Base-by-base conservation (phyloP, 2,113 vertebrate genomes). In the Nothoprocta perdicaria region DNA sequence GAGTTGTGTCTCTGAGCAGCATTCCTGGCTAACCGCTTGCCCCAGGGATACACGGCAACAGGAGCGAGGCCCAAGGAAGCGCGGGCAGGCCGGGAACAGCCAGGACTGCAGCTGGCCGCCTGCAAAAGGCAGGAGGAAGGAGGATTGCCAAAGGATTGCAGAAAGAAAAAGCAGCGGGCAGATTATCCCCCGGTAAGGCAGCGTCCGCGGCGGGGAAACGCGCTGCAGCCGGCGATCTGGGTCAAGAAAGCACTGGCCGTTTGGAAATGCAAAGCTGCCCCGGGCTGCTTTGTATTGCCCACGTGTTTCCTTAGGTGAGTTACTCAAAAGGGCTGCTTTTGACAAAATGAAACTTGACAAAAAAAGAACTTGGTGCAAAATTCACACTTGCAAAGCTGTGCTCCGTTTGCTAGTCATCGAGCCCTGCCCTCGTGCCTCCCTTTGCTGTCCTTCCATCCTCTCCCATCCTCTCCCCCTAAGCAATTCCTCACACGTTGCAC, bases 11-110 rank as follows among this genome's bases (percentile, higher is more conserved):
- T 23, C 84, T 84, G 93, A 60, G 1, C 24, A 12, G 9, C 40
- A 88, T 66, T 88, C 65, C 88, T 89, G 63, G 71, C 57, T 88
- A 92, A 94, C 90, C 60, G 16, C 40, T 71, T 80, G 82, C 58
- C 82, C 55, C 6, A 65, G 74, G 86, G 86, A 75, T 68, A 86
- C 58, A 29, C 61, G 38, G 40, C 33, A 33, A 87, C 72, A 80
- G 53, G 41, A 84, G 67, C 60, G 55, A 80, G 81, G 43, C 68
- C 77, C 74, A 88, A 78, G 57, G 84, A 81, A 79, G 46, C 73
- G 80, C 80, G 10, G 73, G 60, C 80, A 52, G 41, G 50, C 85
- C 8, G 21, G 76, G 45, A 77, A 87, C 6, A 29, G 55, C 50
- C 2, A 19, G 45, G 46, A 35, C 41, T 41, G 29, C 6, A 23